Conservation (phyloP, 2,888 invertebrate species). For the Latheticus oryzae region DNA sequence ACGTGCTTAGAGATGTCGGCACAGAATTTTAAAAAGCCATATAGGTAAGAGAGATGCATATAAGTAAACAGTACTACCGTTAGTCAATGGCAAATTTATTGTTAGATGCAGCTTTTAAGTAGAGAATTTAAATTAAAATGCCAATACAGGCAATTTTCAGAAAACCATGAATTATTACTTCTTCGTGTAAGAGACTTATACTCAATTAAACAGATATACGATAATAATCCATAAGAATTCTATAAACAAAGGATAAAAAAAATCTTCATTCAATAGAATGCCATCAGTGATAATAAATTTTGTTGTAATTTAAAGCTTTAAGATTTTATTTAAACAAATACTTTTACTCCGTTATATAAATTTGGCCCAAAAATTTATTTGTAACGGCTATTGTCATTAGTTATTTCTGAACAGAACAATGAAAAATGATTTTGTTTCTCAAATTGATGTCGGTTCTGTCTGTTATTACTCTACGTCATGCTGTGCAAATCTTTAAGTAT, state of each 20-base stretch:
- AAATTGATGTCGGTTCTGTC: conserved; percentile 20
- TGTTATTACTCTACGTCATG: conserved; percentile 15
- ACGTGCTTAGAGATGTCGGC: conserved; percentile 32
- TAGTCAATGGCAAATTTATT: conserved; percentile 54
- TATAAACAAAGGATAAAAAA: conserved; percentile 27
- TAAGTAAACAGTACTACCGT: conserved; percentile 55
- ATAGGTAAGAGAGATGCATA: conserved; percentile 55
- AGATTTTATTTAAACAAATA: conserved; percentile 27
- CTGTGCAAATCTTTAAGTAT: conserved; percentile 24
- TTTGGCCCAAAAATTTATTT: conserved; percentile 5
- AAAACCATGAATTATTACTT: conserved; percentile 38
- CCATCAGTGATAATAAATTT: conserved; percentile 35
- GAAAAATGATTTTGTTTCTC: conserved; percentile 17
- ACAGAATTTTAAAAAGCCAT: conserved; percentile 50
- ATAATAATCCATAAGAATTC: conserved; percentile 42
- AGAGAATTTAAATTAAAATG: conserved; percentile 52
- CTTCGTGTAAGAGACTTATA: conserved; percentile 38
- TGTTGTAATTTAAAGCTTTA: conserved; percentile 12
- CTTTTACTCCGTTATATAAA: conserved; percentile 3
- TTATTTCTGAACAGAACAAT: conserved; percentile 8
- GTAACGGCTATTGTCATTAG: conserved; percentile 7
- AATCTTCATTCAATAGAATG: conserved; percentile 37
- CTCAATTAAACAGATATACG: conserved; percentile 44
- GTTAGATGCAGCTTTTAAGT: conserved; percentile 50
- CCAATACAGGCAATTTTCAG: conserved; percentile 39